Base-by-base conservation (phyloP, 2,113 vertebrate genomes). In the Apeltes quadracus region DNA sequence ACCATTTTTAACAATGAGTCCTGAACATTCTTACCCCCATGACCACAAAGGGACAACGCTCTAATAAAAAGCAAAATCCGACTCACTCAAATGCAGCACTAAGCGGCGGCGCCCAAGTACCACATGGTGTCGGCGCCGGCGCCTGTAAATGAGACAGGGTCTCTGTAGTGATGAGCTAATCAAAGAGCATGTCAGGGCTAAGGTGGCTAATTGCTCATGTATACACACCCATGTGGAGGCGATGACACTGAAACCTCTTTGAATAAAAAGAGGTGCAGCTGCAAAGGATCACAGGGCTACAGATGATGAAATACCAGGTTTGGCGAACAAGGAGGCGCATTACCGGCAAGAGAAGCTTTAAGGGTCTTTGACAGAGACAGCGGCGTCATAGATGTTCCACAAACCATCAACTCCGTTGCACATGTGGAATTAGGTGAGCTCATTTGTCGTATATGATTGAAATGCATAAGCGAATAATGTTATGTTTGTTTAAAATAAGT, bases 181-280 rank as follows among this genome's bases (percentile, higher is more conserved):
- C 32, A 34, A 34, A 7, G 32, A 34, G 32, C 57, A 65, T 16
- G 41, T 32, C 4, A 6, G 81, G 76, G 25, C 58, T n/a, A 73
- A 44, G 36, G 23, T 16, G 57, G 38, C 48, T 58, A 54, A 83
- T 78, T 72, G 64, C 69, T 72, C 54, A 55, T 27, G 51, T 39
- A 23, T 48, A 16, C 18, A 29, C 54, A 11, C 51, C 39, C 23
- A 7, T 55, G 65, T 57, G 55, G 53, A 71, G 63, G 58, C 13
- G 50, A 62, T 66, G 79, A 81, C 75, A 72, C 58, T 25, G 44
- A 74, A 79, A 77, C 61, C 65, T 76, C 59, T 46, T 53, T 69
- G 63, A 82, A 76, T 77, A 61, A 78, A 78, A 55, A 57, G 71
- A 85, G n/a, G n/a, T n/a, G n/a, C 68, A 83, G 72, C 69, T 75